A percentile compares a stretch with the other conserved stretches of the same genome.
These are phyloP conservation scores for Petrolisthes cinctipes DNA, from an alignment of 2,888 invertebrate genomes.

Conservation along the genomic window DNA sequence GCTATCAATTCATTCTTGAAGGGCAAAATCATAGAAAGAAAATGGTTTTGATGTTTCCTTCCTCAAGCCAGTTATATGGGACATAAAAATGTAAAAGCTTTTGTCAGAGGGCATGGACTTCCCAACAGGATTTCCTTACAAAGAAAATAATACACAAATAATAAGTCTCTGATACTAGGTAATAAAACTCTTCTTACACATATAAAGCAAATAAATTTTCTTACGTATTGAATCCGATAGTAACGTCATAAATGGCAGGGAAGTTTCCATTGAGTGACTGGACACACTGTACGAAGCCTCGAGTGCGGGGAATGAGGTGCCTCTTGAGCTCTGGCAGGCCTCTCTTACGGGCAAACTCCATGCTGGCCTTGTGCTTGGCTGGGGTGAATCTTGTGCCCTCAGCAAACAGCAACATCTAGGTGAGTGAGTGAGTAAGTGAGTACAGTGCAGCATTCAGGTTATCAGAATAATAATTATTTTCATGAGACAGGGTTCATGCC, in stretches of 20 bases:
- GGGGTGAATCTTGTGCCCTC: conserved; percentile 94
- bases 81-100: too few relatives aligned
- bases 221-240: conserved; percentile 69
- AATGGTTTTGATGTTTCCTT: too few relatives aligned
- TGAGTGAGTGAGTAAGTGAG: conserved; percentile 72
- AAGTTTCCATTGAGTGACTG: conserved; percentile 79
- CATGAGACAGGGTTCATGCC: too few relatives aligned
- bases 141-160: not conserved
- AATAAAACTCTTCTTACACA: not conserved
- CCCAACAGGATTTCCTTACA: not conserved
- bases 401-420: conserved; percentile 85
- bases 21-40: too few relatives aligned
- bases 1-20: too few relatives aligned
- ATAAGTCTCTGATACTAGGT: not conserved
- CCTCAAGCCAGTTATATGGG: too few relatives aligned
- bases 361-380: conserved; percentile 87
- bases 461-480: not conserved
- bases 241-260: conserved; percentile 85
- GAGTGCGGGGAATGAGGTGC: conserved; percentile 93
- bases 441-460: not conserved
- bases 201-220: conserved; percentile 35
- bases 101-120: not conserved
- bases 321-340: conserved; percentile 87
- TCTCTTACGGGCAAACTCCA: conserved; percentile 87
- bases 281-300: conserved; percentile 90